phyloP scores from a whole-genome alignment of 2,888 invertebrate genomes.

The Amphimallon solstitiale region DNA sequence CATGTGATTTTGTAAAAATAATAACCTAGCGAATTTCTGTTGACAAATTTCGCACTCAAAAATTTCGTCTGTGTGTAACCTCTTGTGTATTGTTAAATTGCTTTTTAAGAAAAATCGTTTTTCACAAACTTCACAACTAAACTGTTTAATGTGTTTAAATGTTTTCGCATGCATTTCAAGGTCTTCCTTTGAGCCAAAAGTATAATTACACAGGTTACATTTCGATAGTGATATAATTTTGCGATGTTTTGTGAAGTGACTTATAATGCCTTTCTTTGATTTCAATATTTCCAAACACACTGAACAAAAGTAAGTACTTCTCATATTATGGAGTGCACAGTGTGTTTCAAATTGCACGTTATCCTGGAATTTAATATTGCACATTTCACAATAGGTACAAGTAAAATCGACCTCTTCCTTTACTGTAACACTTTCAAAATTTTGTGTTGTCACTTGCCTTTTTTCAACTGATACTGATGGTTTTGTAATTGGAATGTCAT shows the following conservation, averaged over 20 bases:
- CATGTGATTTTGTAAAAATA: constrained; percentile 13
- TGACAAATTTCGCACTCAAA: neutral
- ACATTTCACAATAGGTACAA: constrained; percentile 4
- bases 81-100: constrained; percentile 9
- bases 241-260: neutral
- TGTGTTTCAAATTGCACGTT: neutral
- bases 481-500: neutral
- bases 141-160: constrained; percentile 13
- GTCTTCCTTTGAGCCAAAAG: constrained; percentile 7
- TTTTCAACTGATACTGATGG: neutral
- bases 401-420: constrained; percentile 16
- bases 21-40: neutral
- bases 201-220: constrained; percentile 19
- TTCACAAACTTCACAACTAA: constrained; percentile 2
- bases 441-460: neutral
- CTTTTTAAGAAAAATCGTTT: constrained; percentile 6
- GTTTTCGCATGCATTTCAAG: constrained; percentile 10
- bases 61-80: neutral
- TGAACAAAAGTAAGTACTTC: constrained; percentile 9
- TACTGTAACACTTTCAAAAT: constrained; percentile 1
- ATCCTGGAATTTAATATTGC: constrained; percentile 9
- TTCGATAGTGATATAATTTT: neutral
- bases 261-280: constrained; percentile 1
- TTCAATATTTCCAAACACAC: constrained; percentile 6
- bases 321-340: constrained; percentile 5